Base-by-base conservation (phyloP, 2,113 vertebrate species). In the Proteles cristata region DNA sequence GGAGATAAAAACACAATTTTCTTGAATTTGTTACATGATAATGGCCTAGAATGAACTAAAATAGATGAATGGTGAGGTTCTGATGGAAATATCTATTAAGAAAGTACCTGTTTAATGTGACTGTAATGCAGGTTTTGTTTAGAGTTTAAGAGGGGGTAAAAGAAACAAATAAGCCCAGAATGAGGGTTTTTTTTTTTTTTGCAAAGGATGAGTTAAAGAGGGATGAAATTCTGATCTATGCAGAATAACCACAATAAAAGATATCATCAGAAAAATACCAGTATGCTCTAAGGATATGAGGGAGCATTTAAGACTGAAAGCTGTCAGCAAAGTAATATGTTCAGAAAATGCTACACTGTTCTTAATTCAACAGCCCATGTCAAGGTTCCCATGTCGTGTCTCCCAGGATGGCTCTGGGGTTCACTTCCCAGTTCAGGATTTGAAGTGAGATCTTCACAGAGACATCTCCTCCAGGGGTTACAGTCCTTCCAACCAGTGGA, bases 181-280 rank as follows among this genome's bases (percentile, higher is more conserved):
- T 83, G 35, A 21, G 39, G 39, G 2, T 15, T 50, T 12, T 50
- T 28, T 81, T 86, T 73, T n/a, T 65, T 50, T 45, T 88, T 48
- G 58, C 25, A 87, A 79, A 92, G 11, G 76, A 66, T 26, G 19
- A 76, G 33, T 74, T 88, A 21, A 88, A 83, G 92, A 45, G 71
- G n/a, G 28, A 76, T 94, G 58, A 93, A 90, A 88, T 74, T 55
- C 53, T 92, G 81, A 92, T 4, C 81, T 17, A 71, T 23, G 45
- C n/a, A 87, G 63, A 92, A 90, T 63, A 94, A 61, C 28, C 48
- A 96, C 26, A 77, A 92, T 84, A 73, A 94, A 92, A 71, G 39
- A 17, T 25, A 19, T 81, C 58, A 55, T 45, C 48, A 61, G 89
- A 81, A 71, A 55, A 93, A 93, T 74, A 33, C 17, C 63, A 86